A percentile compares a stretch with the other conserved stretches of the same genome.
These are phyloP conservation scores for Luffia ferchaultella DNA, from an alignment of 2,888 invertebrate genomes.

Conservation along the genomic window DNA sequence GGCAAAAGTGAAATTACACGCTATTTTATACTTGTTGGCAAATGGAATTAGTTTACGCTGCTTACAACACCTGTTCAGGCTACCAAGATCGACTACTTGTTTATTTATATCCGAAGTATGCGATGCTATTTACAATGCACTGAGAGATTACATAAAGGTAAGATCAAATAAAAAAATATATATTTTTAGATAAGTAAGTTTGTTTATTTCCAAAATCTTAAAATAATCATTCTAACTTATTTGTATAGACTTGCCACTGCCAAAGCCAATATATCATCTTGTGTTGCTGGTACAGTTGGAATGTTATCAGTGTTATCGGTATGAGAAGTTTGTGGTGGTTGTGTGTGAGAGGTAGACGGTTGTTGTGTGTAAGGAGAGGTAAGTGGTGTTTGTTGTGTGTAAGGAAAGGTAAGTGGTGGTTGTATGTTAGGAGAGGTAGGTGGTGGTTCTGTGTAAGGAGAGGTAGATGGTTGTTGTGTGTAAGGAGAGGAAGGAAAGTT, in stretches of 20 bases:
- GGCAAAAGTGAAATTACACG: conserved; percentile 9
- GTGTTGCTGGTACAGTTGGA: no score
- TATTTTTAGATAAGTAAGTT: background rate
- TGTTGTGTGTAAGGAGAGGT: background rate
- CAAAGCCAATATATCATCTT: conserved; percentile 10
- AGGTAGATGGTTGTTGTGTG: background rate
- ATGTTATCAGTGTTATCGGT: background rate
- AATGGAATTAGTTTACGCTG: conserved; percentile 8
- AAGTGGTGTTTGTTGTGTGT: no score
- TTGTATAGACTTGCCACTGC: conserved; percentile 8
- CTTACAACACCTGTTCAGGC: conserved; percentile 8
- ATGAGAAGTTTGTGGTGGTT: background rate
- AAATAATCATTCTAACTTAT: conserved; percentile 3
- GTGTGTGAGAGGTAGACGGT: background rate
- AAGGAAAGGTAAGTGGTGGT: no score
- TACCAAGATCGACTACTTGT: conserved; percentile 9
- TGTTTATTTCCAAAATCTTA: conserved; percentile 2
- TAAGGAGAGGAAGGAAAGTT: background rate
- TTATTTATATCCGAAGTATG: conserved; percentile 10
- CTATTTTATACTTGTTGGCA: conserved; percentile 8
- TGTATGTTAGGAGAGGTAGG: background rate
- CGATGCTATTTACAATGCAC: conserved; percentile 9
- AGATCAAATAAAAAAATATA: conserved; percentile 5
- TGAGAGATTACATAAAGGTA: conserved; percentile 12
- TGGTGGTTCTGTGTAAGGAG: background rate